Evolutionary conservation across 2,797 vertebrate genomes (phyloP).

Genomic region (Bovichtus variegatus): DNA sequence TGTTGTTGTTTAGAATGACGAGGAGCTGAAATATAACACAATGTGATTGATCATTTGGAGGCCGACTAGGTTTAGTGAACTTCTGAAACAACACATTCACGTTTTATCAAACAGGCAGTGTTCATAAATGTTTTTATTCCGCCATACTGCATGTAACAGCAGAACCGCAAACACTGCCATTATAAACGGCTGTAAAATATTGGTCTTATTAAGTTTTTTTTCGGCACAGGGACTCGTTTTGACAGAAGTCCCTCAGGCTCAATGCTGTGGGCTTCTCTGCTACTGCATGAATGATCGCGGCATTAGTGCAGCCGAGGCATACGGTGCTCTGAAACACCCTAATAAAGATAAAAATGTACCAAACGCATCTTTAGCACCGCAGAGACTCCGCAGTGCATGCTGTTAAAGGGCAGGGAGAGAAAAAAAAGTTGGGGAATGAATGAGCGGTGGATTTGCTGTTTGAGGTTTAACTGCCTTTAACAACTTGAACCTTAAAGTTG

Average conservation of each 20-base stretch:
- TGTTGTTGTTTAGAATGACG: neutral
- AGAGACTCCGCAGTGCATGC: conserved; percentile 42
- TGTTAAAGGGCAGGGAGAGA: conserved; percentile 43
- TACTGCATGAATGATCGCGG: conserved; percentile 62
- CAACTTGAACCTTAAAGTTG: conserved; percentile 26
- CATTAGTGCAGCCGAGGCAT: conserved; percentile 54
- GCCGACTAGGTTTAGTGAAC: neutral
- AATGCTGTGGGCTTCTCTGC: conserved; percentile 42
- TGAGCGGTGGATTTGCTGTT: conserved; percentile 13
- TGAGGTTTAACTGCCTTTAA: conserved; percentile 55
- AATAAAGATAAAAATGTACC: conserved; percentile 67
- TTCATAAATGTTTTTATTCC: conserved; percentile 19
- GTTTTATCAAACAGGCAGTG: neutral
- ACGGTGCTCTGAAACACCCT: conserved; percentile 51
- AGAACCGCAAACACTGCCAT: conserved; percentile 29
- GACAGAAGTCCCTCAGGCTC: conserved; percentile 57
- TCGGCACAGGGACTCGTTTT: conserved; percentile 33
- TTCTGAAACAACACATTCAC: neutral
- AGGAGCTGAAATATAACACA: conserved; percentile 1
- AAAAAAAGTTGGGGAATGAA: conserved; percentile 28
- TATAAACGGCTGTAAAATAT: conserved; percentile 58
- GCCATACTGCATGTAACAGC: neutral
- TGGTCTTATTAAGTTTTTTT: conserved; percentile 48
- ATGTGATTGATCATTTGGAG: neutral
- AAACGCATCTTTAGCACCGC: conserved; percentile 60